Evolutionary conservation across 2,888 invertebrate genomes (phyloP).

Genomic region (Stenoptilia bipunctidactyla): DNA sequence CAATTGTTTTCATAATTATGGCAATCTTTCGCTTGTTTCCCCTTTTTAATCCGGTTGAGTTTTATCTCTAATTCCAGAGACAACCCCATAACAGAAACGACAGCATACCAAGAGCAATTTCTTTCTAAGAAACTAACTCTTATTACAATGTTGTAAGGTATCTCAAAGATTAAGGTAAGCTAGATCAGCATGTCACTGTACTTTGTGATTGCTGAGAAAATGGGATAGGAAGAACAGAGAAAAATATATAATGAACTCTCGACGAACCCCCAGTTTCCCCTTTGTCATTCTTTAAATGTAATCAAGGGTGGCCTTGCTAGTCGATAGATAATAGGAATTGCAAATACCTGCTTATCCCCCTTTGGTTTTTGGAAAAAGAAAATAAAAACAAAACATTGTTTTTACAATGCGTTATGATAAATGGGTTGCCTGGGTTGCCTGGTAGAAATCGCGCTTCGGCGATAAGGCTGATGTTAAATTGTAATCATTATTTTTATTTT

Average conservation of each 20-base stretch:
- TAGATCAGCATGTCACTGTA: conserved; percentile 13
- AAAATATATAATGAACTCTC: conserved; percentile 49
- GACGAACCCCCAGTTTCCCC: conserved; percentile 29
- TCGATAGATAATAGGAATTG: conserved; percentile 20
- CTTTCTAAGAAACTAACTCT: too few relatives aligned
- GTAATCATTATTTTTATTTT: too few relatives aligned
- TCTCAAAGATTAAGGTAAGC: neutral
- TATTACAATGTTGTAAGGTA: too few relatives aligned
- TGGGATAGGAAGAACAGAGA: conserved; percentile 28
- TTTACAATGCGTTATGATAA: too few relatives aligned
- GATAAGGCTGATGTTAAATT: too few relatives aligned
- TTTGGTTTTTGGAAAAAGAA: neutral
- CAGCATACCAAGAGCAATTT: neutral
- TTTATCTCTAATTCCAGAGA: conserved; percentile 46
- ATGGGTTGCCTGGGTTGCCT: too few relatives aligned
- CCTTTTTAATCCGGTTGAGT: conserved; percentile 35
- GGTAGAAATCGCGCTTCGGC: too few relatives aligned
- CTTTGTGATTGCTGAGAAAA: conserved; percentile 38
- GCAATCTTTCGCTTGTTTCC: conserved; percentile 35
- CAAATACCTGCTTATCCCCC: conserved; percentile 4
- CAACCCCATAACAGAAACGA: conserved; percentile 24
- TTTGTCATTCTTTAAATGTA: conserved; percentile 40
- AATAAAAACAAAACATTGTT: neutral
- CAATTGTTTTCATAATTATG: conserved; percentile 35
- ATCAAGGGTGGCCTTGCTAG: conserved; percentile 30